Evolutionary conservation across 2,113 vertebrate genomes (phyloP), one percentile per base, ranked within the genome.

Genomic region (Choloepus hoffmanni): DNA sequence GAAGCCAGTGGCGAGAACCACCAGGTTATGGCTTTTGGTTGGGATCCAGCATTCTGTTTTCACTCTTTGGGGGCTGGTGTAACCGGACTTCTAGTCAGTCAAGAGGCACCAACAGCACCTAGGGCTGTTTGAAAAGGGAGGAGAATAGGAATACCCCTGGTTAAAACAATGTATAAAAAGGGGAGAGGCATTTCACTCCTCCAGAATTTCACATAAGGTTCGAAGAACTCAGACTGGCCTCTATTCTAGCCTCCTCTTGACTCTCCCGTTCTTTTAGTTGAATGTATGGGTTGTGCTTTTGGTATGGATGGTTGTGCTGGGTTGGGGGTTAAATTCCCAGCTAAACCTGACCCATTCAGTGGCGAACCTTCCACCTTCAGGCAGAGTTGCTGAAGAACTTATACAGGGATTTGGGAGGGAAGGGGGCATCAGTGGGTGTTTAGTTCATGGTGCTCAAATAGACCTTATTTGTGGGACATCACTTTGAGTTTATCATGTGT

Each of bases 341-440:
- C 28, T 2, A 0, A 23, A 79, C 65, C 10, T 2, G 45, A n/a
- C 19, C 58, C 26, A 11, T 26, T 18, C 4, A 40, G 45, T 67
- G 76, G 26, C 40, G 3, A 50, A n/a, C 63, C 33, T 84, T 53
- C 50, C 8, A 50, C 28, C 24, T 83, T 53, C 30, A 48, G 1
- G 40, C 33, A 7, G 28, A 65, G 4, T 50, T 82, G 30, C 45
- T 13, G 10, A 24, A 36, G 10, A 24, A 36, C 24, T 3, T 24
- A 45, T 36, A 65, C 3, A 90, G 9, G 53, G 13, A 50, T n/a
- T 36, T 40, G n/a, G 23, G 10, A 58, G 14, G 18, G 85, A 63
- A 78, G n/a, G 36, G 7, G 14, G 7, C 14, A 0, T 36, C 10
- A 13, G 11, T 30, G 28, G 8, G n/a, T 28, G n/a, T 40, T 18